A percentile compares a stretch with the other conserved stretches of the same genome.
phyloP scores from a whole-genome alignment of 2,888 invertebrate genomes.

The Aporophyla nigra region DNA sequence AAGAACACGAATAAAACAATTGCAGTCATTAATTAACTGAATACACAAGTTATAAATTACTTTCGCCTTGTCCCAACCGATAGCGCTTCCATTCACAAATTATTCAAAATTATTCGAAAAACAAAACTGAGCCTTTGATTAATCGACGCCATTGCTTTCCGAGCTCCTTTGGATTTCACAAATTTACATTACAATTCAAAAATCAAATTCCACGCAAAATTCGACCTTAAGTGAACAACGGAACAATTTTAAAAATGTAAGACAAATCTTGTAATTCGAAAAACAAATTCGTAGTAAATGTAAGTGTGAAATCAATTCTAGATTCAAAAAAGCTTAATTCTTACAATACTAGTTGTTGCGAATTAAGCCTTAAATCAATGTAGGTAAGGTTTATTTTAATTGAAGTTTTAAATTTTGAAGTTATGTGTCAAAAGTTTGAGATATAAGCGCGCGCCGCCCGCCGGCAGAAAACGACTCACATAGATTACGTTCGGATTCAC shows the following conservation, averaged over 20 bases:
- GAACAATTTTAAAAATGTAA: constrained; percentile 43
- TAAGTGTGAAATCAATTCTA: constrained; percentile 74
- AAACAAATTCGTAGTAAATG: constrained; percentile 68
- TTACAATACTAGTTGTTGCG: constrained; percentile 29
- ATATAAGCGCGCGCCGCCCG: constrained; percentile 78
- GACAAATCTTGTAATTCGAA: constrained; percentile 51
- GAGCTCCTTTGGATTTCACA: constrained; percentile 71
- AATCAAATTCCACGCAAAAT: constrained; percentile 39
- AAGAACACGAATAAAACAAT: constrained; percentile 76
- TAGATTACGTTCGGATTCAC: constrained; percentile 84
- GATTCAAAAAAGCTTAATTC: constrained; percentile 62
- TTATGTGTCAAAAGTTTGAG: constrained; percentile 82
- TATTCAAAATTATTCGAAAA: constrained; percentile 84
- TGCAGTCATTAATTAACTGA: constrained; percentile 81
- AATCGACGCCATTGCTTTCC: constrained; percentile 79
- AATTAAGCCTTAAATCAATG: constrained; percentile 56
- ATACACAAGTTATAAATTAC: constrained; percentile 82
- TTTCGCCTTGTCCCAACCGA: constrained; percentile 74
- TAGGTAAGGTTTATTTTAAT: constrained; percentile 59
- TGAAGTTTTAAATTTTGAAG: constrained; percentile 69
- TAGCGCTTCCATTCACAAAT: constrained; percentile 85
- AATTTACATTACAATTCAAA: constrained; percentile 53
- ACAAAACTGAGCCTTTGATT: constrained; percentile 80
- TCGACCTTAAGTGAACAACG: constrained; percentile 57
- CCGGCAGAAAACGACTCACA: constrained; percentile 80